Percentiles rank a stretch among this genome's conserved stretches.
phyloP scores from a whole-genome alignment of 1,140 invertebrate genomes.

The Hormaphis cornu region DNA sequence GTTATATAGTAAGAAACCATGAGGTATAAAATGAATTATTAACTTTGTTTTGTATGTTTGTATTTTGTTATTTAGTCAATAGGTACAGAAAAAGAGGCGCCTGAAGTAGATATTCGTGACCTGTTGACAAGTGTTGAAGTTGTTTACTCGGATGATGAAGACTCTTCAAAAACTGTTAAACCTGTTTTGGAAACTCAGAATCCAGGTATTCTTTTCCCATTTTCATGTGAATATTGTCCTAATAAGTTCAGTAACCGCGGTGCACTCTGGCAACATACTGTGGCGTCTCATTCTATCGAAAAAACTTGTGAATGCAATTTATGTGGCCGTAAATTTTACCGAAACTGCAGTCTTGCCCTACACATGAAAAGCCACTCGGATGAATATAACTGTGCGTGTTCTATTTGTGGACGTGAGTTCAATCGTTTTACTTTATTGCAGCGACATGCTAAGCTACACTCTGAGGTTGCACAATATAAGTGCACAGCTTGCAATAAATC shows the following conservation, averaged over 20 bases:
- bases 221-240: slow-evolving; percentile 36
- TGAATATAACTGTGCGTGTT: slow-evolving; percentile 36
- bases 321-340: slow-evolving; percentile 37
- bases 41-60: slow-evolving; percentile 9
- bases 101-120: slow-evolving; percentile 31
- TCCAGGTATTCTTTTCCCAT: slow-evolving; percentile 26
- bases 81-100: slow-evolving; percentile 11
- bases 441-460: slow-evolving; percentile 34
- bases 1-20: background rate
- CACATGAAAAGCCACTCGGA: slow-evolving; percentile 38
- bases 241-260: slow-evolving; percentile 36
- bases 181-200: background rate
- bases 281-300: slow-evolving; percentile 35
- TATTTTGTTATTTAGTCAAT: slow-evolving; percentile 11
- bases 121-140: slow-evolving; percentile 35
- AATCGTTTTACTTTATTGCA: slow-evolving; percentile 34
- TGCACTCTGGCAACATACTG: slow-evolving; percentile 37
- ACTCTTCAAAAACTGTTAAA: background rate
- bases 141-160: slow-evolving; percentile 37
- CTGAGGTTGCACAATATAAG: slow-evolving; percentile 22
- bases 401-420: slow-evolving; percentile 35
- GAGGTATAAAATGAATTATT: background rate
- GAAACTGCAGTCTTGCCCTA: slow-evolving; percentile 38
- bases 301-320: slow-evolving; percentile 37
- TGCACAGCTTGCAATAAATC: slow-evolving; percentile 34